Evolutionary conservation across 2,888 invertebrate species (phyloP).

Genomic region (Phalangium opilio): DNA sequence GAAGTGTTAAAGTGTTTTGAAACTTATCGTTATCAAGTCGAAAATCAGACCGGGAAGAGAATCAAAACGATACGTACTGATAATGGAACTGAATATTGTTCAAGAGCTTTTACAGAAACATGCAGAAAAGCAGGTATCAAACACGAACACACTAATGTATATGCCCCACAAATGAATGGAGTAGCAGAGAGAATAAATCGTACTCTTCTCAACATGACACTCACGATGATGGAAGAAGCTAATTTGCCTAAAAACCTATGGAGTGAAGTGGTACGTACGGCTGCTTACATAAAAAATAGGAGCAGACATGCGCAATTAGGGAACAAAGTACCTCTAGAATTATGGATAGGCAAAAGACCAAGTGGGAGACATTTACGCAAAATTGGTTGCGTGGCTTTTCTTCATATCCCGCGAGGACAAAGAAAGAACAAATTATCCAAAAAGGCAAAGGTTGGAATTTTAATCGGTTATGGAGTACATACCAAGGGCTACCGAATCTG

Average conservation of each 20-base stretch:
- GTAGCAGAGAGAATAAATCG: constrained; percentile 3
- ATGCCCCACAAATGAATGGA: constrained; percentile 4
- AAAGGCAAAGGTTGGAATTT: background rate
- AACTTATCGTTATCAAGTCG: too few species aligned
- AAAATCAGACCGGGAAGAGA: too few species aligned
- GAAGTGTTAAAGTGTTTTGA: too few species aligned
- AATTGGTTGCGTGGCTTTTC: background rate
- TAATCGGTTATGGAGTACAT: background rate
- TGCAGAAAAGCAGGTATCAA: background rate
- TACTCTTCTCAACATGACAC: background rate
- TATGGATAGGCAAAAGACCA: background rate
- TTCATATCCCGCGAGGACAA: too few species aligned
- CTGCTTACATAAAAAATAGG: too few species aligned
- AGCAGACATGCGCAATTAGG: background rate
- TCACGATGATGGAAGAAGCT: background rate
- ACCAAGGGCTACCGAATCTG: background rate
- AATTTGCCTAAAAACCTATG: too few species aligned
- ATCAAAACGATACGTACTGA: background rate
- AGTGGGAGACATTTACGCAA: background rate
- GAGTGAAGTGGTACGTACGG: too few species aligned
- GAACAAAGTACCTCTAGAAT: background rate
- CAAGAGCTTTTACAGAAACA: background rate
- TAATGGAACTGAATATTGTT: constrained; percentile 1
- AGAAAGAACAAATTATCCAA: background rate
- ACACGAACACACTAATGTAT: background rate